Percentiles rank a stretch among this genome's conserved stretches.
phyloP scores from a whole-genome alignment of 2,797 vertebrate species.

The Myotis pilosus region DNA sequence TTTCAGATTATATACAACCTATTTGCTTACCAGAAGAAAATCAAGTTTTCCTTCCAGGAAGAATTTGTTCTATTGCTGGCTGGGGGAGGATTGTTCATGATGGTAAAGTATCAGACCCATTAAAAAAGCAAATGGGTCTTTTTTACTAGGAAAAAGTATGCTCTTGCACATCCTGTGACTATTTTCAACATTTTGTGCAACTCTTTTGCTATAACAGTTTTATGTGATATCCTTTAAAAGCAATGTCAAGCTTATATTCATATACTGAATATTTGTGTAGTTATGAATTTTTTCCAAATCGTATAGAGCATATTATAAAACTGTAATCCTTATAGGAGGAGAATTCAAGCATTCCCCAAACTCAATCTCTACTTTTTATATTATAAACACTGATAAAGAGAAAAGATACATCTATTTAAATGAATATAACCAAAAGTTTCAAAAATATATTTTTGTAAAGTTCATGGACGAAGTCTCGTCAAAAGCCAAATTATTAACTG shows the following conservation, averaged over 20 bases:
- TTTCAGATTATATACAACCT: conserved; percentile 89
- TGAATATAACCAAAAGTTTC: neutral
- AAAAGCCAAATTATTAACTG: neutral
- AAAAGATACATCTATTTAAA: neutral
- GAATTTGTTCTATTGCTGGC: conserved; percentile 89
- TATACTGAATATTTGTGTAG: neutral
- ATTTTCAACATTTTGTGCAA: conserved; percentile 44
- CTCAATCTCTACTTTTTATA: neutral
- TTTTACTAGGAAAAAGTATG: neutral
- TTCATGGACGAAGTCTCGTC: neutral
- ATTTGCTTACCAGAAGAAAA: conserved; percentile 89
- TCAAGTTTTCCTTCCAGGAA: conserved; percentile 85
- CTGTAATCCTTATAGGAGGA: neutral
- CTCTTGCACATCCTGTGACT: neutral
- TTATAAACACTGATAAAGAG: neutral
- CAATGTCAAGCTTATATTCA: neutral
- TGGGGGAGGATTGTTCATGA: conserved; percentile 86
- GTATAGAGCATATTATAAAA: neutral
- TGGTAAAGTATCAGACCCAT: conserved; percentile 81
- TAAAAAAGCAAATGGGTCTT: neutral
- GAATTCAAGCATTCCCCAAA: neutral
- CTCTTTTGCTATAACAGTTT: neutral
- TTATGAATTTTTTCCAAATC: neutral
- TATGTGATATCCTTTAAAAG: neutral
- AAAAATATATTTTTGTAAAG: neutral